phyloP scores from a whole-genome alignment of 2,113 vertebrate genomes.

The Telmatochromis brichardi region DNA sequence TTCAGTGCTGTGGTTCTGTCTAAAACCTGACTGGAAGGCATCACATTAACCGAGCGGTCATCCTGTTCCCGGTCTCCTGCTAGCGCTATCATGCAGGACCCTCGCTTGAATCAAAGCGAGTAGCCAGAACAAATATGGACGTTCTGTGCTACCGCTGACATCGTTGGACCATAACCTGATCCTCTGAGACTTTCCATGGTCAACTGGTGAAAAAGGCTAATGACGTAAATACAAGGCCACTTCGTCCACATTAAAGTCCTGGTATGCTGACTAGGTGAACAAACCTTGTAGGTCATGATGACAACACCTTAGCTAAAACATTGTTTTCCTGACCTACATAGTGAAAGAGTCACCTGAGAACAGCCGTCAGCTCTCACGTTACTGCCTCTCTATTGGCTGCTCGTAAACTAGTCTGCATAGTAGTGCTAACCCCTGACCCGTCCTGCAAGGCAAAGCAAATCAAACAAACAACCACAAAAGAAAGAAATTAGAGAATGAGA shows the following conservation, averaged over 20 bases:
- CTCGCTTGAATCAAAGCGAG: not conserved
- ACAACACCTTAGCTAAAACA: not conserved
- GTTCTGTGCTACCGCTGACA: not conserved
- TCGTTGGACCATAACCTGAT: not conserved
- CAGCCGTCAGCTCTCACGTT: not conserved
- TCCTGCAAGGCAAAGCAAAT: not conserved
- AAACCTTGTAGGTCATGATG: not conserved
- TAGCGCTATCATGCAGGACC: not conserved
- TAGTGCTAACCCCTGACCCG: not conserved
- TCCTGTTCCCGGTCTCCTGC: not conserved
- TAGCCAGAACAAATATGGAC: not conserved
- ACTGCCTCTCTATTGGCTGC: not conserved
- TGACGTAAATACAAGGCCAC: not conserved
- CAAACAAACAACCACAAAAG: not conserved
- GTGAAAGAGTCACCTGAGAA: not conserved
- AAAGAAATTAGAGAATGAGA: not conserved
- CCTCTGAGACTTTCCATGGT: not conserved
- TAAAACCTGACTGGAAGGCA: fast-evolving
- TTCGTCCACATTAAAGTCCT: not conserved
- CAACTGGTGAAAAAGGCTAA: not conserved
- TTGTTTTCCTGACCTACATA: not conserved
- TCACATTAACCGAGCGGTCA: fast-evolving
- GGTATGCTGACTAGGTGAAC: not conserved
- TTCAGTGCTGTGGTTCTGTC: too few relatives aligned
- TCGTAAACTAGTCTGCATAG: not conserved